These are phyloP conservation scores for Anarhynchus alexandrinus DNA, from an alignment of 2,113 vertebrate species.

Conservation along the genomic window DNA sequence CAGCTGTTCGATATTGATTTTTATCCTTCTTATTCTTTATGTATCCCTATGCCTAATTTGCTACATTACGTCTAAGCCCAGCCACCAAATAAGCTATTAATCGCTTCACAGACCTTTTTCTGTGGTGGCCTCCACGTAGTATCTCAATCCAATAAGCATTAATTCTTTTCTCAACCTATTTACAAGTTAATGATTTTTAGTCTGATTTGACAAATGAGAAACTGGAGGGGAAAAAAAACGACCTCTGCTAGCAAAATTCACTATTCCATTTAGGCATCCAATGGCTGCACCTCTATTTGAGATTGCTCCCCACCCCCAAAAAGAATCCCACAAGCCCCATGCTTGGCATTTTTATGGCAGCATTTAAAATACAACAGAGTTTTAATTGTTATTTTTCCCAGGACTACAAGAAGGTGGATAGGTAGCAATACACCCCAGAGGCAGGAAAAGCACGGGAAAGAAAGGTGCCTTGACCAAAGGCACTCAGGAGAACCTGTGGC, in stretches of 20 bases:
- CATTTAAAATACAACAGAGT: background rate
- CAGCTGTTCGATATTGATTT: slow-evolving; percentile 65
- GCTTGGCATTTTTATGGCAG: background rate
- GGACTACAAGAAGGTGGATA: background rate
- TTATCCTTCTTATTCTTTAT: slow-evolving; percentile 38
- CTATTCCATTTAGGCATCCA: background rate
- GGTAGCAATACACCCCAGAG: background rate
- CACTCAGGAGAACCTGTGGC: background rate
- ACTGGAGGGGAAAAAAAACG: background rate
- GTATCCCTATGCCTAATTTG: slow-evolving; percentile 32
- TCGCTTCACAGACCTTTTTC: slow-evolving; percentile 40
- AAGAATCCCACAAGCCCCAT: background rate
- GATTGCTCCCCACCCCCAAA: background rate
- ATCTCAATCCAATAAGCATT: slow-evolving; percentile 48
- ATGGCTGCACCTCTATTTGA: background rate
- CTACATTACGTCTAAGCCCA: background rate
- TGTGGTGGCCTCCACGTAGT: background rate
- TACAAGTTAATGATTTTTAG: slow-evolving; percentile 33
- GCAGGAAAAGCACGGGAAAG: background rate
- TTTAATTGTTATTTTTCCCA: background rate
- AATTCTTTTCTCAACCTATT: slow-evolving; percentile 37
- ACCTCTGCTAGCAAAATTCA: background rate
- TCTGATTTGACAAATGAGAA: slow-evolving; percentile 24
- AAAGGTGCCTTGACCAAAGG: background rate
- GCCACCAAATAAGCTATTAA: slow-evolving; percentile 54